Base-by-base conservation (phyloP, 2,888 invertebrate species). In the Epinotia ramella region DNA sequence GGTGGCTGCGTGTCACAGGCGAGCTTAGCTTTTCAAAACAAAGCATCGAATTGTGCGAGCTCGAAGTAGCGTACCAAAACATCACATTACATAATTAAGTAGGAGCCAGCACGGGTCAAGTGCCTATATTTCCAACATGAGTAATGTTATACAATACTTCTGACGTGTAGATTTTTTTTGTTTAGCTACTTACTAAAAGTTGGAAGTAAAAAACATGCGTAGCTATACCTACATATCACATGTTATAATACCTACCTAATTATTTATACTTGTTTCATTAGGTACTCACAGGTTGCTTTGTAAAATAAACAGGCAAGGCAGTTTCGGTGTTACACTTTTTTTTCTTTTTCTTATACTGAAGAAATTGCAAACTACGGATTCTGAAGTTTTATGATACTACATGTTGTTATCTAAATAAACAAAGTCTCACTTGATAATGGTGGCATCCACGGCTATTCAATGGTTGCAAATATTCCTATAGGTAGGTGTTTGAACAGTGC, bases 1-100 rank as follows among this genome's bases (percentile, higher is more conserved):
- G 60, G 78, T 78, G 68, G 76, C 73, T 70, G 77, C 76, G 73
- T 74, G 66, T 68, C 70, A 57, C 77, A 62, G 70, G 46, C 63
- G 20, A 46, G 73, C 77, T 67, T 56, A 78, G 73, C 73, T 79
- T 83, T 80, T 78, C 78, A 84, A 84, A 87, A 89, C 89, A 89
- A 86, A 80, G 79, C 81, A 74, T 81, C 79, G 79, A 80, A 81
- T 79, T 79, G 77, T 79, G 63, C 24, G 49, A 40, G 60, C 65
- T 40, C 60, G 53, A 70, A 40, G 24, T 59, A 44, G 59, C 73
- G 18, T 46, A 70, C 70, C 70, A 75, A 70, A 75, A 66, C 57
- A 64, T 28, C 40, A 33, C 60, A 69, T 13, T 62, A 64, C 66
- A 66, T 60, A 70, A 62, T 16, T 44, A 49, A 60, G 33, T 70